Percentiles rank a stretch among this genome's conserved stretches.
phyloP scores from a whole-genome alignment of 2,113 vertebrate genomes.

The Pelusios castaneus region DNA sequence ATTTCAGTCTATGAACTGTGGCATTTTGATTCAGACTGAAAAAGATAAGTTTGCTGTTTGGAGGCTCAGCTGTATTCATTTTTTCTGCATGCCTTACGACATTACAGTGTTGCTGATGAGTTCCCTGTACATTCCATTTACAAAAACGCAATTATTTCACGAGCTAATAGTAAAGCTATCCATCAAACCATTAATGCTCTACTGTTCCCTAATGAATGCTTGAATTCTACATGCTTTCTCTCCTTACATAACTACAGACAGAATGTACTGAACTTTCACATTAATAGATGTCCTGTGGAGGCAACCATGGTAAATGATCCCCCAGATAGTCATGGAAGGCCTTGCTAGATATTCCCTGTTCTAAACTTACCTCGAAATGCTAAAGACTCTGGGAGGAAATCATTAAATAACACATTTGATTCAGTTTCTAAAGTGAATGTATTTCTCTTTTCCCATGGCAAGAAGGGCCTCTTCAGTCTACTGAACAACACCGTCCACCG shows the following conservation, averaged over 20 bases:
- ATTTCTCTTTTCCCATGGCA: slow-evolving; percentile 23
- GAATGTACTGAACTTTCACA: background rate
- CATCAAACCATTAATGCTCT: slow-evolving; percentile 53
- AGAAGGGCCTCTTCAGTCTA: slow-evolving; percentile 29
- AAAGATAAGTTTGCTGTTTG: background rate
- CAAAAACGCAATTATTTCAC: slow-evolving; percentile 63
- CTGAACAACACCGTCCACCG: slow-evolving; percentile 28
- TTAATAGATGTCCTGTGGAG: background rate
- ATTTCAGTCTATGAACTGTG: background rate
- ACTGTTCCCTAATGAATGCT: slow-evolving; percentile 29
- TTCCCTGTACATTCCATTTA: slow-evolving; percentile 47
- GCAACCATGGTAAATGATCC: background rate
- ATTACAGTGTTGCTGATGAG: background rate
- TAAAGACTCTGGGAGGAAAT: background rate
- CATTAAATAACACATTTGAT: background rate
- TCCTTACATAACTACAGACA: slow-evolving; percentile 9
- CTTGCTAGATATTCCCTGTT: background rate
- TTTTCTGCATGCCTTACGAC: background rate
- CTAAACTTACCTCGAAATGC: background rate
- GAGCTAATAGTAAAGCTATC: slow-evolving; percentile 38
- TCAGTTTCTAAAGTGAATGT: slow-evolving; percentile 16
- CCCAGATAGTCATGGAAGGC: background rate
- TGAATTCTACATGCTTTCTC: slow-evolving; percentile 1
- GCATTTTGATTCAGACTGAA: background rate
- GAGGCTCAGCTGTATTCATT: background rate